Evolutionary conservation across 2,888 invertebrate species (phyloP), one percentile per base, ranked within the genome.

Genomic region (Agriopis aurantiaria): DNA sequence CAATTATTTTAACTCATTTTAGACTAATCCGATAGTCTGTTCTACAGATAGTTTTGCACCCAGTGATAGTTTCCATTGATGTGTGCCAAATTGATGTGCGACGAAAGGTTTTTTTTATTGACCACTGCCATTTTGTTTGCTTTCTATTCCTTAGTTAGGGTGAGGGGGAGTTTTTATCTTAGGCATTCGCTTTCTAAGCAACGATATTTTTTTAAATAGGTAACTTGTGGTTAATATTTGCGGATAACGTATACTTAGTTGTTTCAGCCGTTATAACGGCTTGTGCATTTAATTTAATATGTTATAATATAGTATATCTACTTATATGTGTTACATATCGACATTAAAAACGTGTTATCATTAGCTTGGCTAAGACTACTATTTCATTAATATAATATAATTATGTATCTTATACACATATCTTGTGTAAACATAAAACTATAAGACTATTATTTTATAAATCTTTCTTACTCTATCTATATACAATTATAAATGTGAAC

Each of bases 11-110:
- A 33, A 33, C 33, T 5, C 33, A 33, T 1, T 5, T 3, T 3
- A 33, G 2, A 33, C 5, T 33, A 5, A 0, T 5, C 33, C 33
- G 33, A 4, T 33, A 33, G 33, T 33, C 33, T 5, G 5, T 33
- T 33, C 33, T 33, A 57, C 65, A 67, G 69, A 73, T 74, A 67
- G 69, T 72, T 58, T 63, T 51, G 53, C 69, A 57, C 65, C 69
- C 69, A 65, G 65, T 69, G 69, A 62, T 66, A 68, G 17, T 61
- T 46, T 49, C 59, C 65, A 72, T 74, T 62, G 62, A 75, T 66
- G 55, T 82, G 83, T 85, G 84, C 84, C 84, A 85, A 85, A 84
- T n/a, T n/a, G n/a, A n/a, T n/a, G n/a, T 68, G 71, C 77, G 71
- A 77, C 75, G 17, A 71, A 63, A 71, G 71, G 70, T 65, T 78